Conservation (phyloP, 2,888 invertebrate species). For the Scelioninae gen. 1 region DNA sequence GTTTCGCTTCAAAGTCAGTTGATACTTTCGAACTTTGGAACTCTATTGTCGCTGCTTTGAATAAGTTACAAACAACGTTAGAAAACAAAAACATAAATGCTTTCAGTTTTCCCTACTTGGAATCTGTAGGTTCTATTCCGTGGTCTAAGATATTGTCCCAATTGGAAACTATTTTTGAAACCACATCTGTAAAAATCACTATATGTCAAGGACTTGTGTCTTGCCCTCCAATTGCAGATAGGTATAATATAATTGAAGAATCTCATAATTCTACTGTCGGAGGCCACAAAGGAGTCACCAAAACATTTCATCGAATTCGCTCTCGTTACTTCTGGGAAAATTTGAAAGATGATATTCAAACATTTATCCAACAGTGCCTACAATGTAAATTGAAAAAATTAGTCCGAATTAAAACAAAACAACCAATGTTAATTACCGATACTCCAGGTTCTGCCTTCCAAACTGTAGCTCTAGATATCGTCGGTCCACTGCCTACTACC, state of each 20-base stretch:
- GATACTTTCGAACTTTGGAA: background rate
- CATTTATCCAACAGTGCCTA: too few species aligned
- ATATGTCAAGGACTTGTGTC: slow-evolving; percentile 1
- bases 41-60: background rate
- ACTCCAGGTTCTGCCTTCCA: background rate
- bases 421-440: background rate
- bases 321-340: slow-evolving; percentile 41
- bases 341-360: slow-evolving; percentile 27
- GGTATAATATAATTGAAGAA: slow-evolving; percentile 19
- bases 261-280: slow-evolving; percentile 30
- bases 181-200: background rate
- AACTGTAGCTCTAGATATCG: slow-evolving; percentile 10
- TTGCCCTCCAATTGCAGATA: background rate
- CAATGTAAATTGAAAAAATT: too few species aligned
- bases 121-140: background rate
- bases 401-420: too few species aligned
- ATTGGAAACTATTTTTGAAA: background rate
- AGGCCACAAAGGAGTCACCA: too few species aligned
- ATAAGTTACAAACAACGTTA: background rate
- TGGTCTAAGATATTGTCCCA: slow-evolving; percentile 1
- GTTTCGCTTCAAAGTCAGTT: slow-evolving; percentile 9
- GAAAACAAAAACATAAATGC: background rate
- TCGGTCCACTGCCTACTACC: slow-evolving; percentile 3
- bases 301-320: slow-evolving; percentile 33
- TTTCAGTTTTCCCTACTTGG: slow-evolving; percentile 7